Conservation (phyloP, 2,113 vertebrate genomes). For the Melanocharis versteri region DNA sequence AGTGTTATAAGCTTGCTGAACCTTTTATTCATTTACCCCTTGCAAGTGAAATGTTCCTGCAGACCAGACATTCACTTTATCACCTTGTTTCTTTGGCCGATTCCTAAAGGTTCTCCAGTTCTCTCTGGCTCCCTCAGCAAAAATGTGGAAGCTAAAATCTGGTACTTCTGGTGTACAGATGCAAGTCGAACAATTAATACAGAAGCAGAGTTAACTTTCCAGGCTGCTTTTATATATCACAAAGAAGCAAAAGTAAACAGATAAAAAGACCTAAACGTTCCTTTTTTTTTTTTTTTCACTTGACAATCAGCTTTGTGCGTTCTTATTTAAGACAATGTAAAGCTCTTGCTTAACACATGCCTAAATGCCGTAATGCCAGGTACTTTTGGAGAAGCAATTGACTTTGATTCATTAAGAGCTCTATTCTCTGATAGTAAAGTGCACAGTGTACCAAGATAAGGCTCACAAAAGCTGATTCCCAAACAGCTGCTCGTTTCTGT, state of each 20-base stretch:
- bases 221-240: neutral
- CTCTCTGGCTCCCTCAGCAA: neutral
- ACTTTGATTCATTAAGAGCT: neutral
- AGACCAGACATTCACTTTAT: neutral
- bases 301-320: neutral
- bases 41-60: fast-evolving
- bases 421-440: neutral
- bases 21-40: neutral
- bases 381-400: neutral
- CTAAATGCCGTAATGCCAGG: neutral
- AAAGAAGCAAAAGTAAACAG: neutral
- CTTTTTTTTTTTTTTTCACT: neutral
- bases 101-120: neutral
- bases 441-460: neutral
- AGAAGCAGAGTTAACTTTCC: neutral
- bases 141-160: neutral
- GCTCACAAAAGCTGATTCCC: neutral
- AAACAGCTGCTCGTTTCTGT: neutral
- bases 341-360: neutral
- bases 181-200: neutral
- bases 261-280: neutral
- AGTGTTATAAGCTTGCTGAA: neutral
- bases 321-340: neutral
- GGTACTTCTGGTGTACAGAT: neutral
- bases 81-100: neutral